A percentile compares a stretch with the other conserved stretches of the same genome.
These are phyloP conservation scores for Suricata suricatta DNA, from an alignment of 2,113 vertebrate genomes.

Conservation along the genomic window DNA sequence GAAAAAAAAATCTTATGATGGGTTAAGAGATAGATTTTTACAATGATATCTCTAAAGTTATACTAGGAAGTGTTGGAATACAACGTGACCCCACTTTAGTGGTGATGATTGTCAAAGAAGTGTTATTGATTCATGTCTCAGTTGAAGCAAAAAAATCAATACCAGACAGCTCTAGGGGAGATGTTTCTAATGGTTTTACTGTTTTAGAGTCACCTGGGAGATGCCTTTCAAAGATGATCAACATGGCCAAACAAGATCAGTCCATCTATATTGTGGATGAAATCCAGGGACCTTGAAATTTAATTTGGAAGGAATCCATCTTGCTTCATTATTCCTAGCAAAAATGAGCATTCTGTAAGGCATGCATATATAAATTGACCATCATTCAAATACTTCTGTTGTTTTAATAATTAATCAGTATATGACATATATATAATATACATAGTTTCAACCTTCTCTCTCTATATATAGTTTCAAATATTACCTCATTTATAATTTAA, in stretches of 20 bases:
- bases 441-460: too few species aligned
- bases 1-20: background rate
- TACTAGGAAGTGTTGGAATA: slow-evolving; percentile 48
- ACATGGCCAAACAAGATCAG: slow-evolving; percentile 11
- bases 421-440: background rate
- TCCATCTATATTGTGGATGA: background rate
- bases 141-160: slow-evolving; percentile 68
- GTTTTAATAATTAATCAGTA: background rate
- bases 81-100: slow-evolving; percentile 54
- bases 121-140: slow-evolving; percentile 65
- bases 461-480: background rate
- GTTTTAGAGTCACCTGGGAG: slow-evolving; percentile 53
- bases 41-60: slow-evolving; percentile 29
- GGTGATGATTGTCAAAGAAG: slow-evolving; percentile 67
- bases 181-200: slow-evolving; percentile 62
- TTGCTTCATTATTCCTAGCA: background rate
- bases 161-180: slow-evolving; percentile 49
- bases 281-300: background rate
- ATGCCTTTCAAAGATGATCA: slow-evolving; percentile 53
- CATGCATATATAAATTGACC: background rate
- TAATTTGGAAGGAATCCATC: background rate
- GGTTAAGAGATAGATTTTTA: slow-evolving; percentile 17
- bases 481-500: background rate
- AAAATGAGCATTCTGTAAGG: background rate
- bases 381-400: background rate